Percentiles rank a stretch among this genome's conserved stretches.
phyloP scores from a whole-genome alignment of 23 tunicate genomes.

The Diplosoma virens region DNA sequence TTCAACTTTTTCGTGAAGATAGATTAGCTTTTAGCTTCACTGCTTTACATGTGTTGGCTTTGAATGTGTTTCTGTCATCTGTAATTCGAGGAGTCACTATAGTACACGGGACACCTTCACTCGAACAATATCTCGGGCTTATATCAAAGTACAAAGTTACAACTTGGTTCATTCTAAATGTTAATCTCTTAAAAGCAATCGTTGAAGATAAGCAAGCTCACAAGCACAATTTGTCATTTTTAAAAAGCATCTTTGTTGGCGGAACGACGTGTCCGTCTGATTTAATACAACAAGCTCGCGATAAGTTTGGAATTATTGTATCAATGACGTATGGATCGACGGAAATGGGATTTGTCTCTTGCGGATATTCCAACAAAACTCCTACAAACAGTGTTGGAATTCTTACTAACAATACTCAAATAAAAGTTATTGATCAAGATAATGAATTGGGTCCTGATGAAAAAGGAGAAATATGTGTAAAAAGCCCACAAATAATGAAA shows the following conservation, averaged over 20 bases:
- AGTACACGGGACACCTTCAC: background rate
- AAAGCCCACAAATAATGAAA: slow-evolving; percentile 89
- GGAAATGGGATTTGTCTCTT: background rate
- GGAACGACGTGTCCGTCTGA: slow-evolving; percentile 13
- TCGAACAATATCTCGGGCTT: background rate
- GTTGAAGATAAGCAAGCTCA: background rate
- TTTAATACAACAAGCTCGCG: background rate
- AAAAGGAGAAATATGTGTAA: slow-evolving; percentile 74
- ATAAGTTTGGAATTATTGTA: background rate
- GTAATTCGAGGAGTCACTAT: background rate
- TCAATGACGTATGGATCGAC: slow-evolving; percentile 9
- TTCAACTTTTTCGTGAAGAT: background rate
- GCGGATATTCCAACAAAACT: background rate
- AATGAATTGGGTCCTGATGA: slow-evolving; percentile 44
- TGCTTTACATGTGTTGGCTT: background rate
- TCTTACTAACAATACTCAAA: background rate
- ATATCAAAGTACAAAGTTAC: background rate
- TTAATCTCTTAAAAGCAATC: background rate
- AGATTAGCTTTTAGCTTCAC: background rate
- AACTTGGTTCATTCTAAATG: background rate
- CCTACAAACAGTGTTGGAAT: slow-evolving; percentile 2
- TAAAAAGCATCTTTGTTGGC: background rate
- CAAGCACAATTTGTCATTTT: background rate
- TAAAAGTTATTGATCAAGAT: slow-evolving; percentile 39
- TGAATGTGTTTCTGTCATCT: background rate